Evolutionary conservation across 2,888 invertebrate genomes (phyloP).

Genomic region (Oxyteleia sp.): DNA sequence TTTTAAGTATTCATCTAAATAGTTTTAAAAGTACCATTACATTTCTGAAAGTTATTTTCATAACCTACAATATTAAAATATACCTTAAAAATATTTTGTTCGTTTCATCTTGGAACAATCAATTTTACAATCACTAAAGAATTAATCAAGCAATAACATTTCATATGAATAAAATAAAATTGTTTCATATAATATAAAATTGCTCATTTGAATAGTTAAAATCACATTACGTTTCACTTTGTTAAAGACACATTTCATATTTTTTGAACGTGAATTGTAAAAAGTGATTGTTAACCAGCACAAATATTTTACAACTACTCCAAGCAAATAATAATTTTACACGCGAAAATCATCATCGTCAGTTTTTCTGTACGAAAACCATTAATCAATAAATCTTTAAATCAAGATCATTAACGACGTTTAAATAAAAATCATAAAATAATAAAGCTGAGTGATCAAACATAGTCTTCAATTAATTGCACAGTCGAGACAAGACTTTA

Average conservation of each 20-base stretch:
- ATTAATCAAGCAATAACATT: neutral
- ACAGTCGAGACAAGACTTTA: slow-evolving; percentile 63
- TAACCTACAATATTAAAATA: neutral
- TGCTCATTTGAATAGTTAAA: neutral
- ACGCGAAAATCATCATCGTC: no score
- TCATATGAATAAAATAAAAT: neutral
- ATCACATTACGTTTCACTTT: neutral
- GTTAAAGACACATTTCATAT: neutral
- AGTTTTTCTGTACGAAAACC: no score
- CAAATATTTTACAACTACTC: neutral
- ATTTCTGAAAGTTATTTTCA: no score
- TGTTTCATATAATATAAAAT: neutral
- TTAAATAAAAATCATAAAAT: no score
- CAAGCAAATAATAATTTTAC: neutral
- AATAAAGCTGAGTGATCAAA: slow-evolving; percentile 51
- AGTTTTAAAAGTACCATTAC: neutral
- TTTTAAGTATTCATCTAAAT: neutral
- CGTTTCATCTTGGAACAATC: neutral
- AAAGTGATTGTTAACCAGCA: neutral
- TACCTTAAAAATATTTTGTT: neutral
- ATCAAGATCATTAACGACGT: no score
- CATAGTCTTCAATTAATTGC: slow-evolving; percentile 50
- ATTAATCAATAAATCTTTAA: no score
- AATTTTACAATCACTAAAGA: neutral
- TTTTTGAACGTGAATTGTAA: neutral